These are phyloP conservation scores for Pantherophis vulpinus DNA, from an alignment of 2,797 vertebrate species.

Conservation along the genomic window DNA sequence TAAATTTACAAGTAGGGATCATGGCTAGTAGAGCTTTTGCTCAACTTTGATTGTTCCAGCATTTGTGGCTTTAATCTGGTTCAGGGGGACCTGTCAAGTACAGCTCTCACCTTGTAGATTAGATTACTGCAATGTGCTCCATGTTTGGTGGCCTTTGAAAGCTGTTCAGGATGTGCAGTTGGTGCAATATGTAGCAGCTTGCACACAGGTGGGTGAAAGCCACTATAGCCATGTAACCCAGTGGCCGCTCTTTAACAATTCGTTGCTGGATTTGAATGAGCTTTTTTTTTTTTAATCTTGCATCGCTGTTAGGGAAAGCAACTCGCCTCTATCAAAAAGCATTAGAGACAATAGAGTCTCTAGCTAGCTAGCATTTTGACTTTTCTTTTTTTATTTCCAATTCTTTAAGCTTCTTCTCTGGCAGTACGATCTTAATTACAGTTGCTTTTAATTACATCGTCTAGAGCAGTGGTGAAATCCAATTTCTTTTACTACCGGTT, in stretches of 20 bases:
- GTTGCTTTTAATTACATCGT: background rate
- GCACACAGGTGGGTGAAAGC: background rate
- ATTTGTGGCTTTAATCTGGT: background rate
- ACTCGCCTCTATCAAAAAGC: background rate
- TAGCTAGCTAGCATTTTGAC: background rate
- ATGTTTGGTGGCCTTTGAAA: background rate
- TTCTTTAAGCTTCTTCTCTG: background rate
- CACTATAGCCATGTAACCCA: background rate
- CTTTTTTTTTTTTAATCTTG: background rate
- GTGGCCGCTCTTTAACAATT: background rate
- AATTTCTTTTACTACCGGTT: no score
- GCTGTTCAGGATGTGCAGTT: background rate
- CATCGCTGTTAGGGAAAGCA: background rate
- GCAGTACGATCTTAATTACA: background rate
- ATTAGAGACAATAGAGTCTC: background rate
- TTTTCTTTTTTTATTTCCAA: background rate
- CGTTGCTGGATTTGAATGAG: background rate
- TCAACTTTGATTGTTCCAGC: background rate
- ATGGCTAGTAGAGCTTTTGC: background rate
- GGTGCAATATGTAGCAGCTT: background rate
- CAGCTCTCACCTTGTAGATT: background rate
- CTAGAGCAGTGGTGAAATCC: no score
- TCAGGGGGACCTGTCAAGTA: background rate
- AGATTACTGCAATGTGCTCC: background rate
- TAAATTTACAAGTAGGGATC: background rate